phyloP scores from a whole-genome alignment of 2,888 invertebrate genomes.

The Machimus rusticus region DNA sequence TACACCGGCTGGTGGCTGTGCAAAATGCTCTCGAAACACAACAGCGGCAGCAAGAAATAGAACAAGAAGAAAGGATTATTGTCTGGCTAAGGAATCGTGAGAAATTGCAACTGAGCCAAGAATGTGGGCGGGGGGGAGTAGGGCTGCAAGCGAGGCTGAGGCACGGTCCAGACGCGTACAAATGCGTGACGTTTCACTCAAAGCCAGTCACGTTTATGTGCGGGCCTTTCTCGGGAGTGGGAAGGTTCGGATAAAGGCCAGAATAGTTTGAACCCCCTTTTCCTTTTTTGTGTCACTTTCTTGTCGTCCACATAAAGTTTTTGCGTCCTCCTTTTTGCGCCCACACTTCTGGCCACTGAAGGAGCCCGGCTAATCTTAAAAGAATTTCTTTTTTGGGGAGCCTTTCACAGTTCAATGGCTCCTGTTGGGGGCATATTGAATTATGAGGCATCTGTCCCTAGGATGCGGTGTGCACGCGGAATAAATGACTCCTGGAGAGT shows the following conservation, averaged over 20 bases:
- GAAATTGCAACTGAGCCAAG: background rate
- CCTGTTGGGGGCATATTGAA: background rate
- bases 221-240: background rate
- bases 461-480: background rate
- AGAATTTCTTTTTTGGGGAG: slow-evolving; percentile 15
- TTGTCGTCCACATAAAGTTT: background rate
- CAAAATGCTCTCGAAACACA: slow-evolving; percentile 19
- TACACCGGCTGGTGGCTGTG: background rate
- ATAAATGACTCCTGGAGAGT: background rate
- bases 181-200: slow-evolving; percentile 2
- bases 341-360: background rate
- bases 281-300: background rate
- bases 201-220: background rate
- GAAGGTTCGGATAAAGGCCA: background rate
- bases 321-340: background rate
- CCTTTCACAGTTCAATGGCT: slow-evolving; percentile 1
- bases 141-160: background rate
- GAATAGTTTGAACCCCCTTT: slow-evolving; percentile 9
- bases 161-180: background rate
- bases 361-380: slow-evolving; percentile 8
- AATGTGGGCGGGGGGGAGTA: background rate
- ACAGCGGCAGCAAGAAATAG: background rate
- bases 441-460: background rate
- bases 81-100: slow-evolving; percentile 23
- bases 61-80: slow-evolving; percentile 3